Percentiles rank a stretch among this genome's conserved stretches.
These are phyloP conservation scores for Apogon hyalosoma DNA, from an alignment of 2,797 vertebrate species.

Conservation along the genomic window DNA sequence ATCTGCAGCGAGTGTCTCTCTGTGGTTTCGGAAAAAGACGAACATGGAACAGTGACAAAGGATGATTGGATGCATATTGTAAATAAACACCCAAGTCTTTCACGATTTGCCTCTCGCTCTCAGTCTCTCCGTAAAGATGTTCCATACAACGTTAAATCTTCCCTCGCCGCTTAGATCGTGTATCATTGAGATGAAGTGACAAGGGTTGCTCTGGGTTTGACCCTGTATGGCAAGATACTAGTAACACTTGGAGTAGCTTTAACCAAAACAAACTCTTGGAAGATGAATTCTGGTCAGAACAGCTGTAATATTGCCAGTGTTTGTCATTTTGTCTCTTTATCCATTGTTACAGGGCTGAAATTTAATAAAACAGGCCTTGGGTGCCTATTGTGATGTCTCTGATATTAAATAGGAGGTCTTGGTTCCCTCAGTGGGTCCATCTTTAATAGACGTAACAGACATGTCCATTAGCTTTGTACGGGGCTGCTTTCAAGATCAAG, in stretches of 20 bases:
- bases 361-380: constrained; percentile 56
- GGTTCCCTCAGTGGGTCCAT: constrained; percentile 58
- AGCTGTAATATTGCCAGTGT: constrained; percentile 36
- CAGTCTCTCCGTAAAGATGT: constrained; percentile 58
- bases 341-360: constrained; percentile 49
- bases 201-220: constrained; percentile 57
- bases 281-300: constrained; percentile 30
- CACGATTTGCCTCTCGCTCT: constrained; percentile 32
- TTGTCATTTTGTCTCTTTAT: constrained; percentile 46
- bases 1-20: constrained; percentile 72
- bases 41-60: constrained; percentile 78
- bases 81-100: constrained; percentile 80
- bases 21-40: constrained; percentile 72
- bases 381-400: constrained; percentile 50
- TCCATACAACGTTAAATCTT: constrained; percentile 56
- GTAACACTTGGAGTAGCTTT: constrained; percentile 44
- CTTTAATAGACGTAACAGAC: constrained; percentile 69
- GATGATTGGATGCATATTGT: constrained; percentile 81
- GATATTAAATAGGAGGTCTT: constrained; percentile 61
- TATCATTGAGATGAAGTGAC: constrained; percentile 55
- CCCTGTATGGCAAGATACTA: constrained; percentile 48
- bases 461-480: constrained; percentile 78
- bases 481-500: constrained; percentile 80
- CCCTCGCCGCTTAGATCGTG: constrained; percentile 49
- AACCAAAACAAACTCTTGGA: constrained; percentile 60